phyloP scores from a whole-genome alignment of 2,113 vertebrate genomes.

The Rhinolophus sinicus region DNA sequence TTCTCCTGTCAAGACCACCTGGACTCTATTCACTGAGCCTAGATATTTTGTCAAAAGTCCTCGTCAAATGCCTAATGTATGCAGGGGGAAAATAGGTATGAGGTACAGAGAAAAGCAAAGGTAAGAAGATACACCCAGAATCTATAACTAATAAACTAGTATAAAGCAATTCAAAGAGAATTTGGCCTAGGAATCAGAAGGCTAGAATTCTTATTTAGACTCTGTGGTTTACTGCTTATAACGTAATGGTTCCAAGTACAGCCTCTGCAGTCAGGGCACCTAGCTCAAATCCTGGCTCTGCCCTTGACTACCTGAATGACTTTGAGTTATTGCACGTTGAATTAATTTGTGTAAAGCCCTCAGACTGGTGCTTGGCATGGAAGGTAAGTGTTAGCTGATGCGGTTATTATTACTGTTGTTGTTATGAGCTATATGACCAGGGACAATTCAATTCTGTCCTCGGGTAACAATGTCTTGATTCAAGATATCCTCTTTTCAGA shows the following conservation, averaged over 20 bases:
- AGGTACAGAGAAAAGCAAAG: background rate
- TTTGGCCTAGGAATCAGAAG: background rate
- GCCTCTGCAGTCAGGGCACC: background rate
- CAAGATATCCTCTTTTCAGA: background rate
- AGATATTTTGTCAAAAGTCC: background rate
- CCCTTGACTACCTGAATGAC: background rate
- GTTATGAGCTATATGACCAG: background rate
- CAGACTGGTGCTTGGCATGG: background rate
- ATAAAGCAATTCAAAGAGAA: background rate
- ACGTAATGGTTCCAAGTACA: background rate
- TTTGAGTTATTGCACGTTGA: background rate
- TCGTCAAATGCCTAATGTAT: background rate
- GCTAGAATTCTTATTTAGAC: background rate
- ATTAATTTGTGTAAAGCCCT: background rate
- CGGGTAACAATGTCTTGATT: background rate
- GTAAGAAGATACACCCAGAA: constrained; percentile 1
- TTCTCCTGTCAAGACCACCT: background rate
- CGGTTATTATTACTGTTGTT: background rate
- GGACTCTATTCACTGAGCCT: background rate
- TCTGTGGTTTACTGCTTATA: background rate
- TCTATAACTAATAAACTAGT: background rate
- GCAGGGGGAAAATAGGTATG: background rate
- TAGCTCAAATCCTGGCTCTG: background rate
- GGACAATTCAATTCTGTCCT: background rate
- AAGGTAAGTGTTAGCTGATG: background rate